Evolutionary conservation across 2,113 vertebrate genomes (phyloP), one percentile per base, ranked within the genome.

Genomic region (Argyrosomus japonicus): DNA sequence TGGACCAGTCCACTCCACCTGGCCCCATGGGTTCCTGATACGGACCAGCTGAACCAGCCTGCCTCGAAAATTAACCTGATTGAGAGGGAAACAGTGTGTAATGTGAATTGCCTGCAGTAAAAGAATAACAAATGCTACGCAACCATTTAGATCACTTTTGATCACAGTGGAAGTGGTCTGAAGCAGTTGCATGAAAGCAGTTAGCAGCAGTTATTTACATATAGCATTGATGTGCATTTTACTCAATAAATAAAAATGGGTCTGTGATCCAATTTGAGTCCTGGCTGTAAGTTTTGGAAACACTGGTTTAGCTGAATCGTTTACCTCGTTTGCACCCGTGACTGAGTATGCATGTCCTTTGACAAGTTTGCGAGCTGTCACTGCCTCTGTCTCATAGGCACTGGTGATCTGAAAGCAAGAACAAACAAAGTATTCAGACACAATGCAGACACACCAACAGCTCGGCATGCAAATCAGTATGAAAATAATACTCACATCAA

Each of bases 271-370:
- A 40, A 40, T 40, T 40, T 40, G 36, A 40, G 36, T 32, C 32
- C 32, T 32, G 32, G 6, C 32, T 32, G 6, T 32, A 32, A 32
- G 32, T 32, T 32, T 32, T 32, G 32, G 36, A 8, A 8, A 40
- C 1, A 40, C 36, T 8, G 36, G 10, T 64, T 57, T 57, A n/a
- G 14, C 36, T 14, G 18, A 27, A 21, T 25, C 0, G 1, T 57
- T 84, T 85, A 97, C 96, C 96, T 96, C 94, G 80, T 96, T 93
- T 1, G 93, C 95, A 76, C 95, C 96, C 0, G 96, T 97, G 75
- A 98, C 18, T 6, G 97, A 98, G 84, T 97, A 98, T 0, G 96
- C 96, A 0, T 99, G 97, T 68, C 96, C 95, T 85, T 97, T 97
- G 7, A 98, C 96, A 82, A 99, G 92, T 87, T 96, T 96, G 68